Base-by-base conservation (phyloP, 2,113 vertebrate genomes). In the Bujurquina vittata region DNA sequence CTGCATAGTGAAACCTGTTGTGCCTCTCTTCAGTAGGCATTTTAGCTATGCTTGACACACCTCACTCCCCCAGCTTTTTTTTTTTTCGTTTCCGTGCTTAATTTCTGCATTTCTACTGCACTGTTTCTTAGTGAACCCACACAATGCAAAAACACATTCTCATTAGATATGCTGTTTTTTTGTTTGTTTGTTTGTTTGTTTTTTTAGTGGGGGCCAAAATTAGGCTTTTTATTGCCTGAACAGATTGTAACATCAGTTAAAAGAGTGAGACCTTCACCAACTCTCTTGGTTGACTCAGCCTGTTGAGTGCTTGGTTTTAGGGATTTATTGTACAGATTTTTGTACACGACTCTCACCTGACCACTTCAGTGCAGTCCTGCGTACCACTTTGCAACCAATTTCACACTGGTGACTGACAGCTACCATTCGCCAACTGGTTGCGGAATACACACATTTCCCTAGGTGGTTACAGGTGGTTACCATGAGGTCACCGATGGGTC, bases 1-100 rank as follows among this genome's bases (percentile, higher is more conserved):
- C 74, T 80, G 81, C 23, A 56, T 52, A 87, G 85, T 69, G 49
- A 84, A 80, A 87, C 58, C 49, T 54, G 69, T 26, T 17, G 73
- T 76, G 85, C 60, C 18, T 84, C 49, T 73, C 75, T 92, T 82
- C 29, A 86, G 72, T 67, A 79, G 73, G 85, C 89, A 90, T 90
- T 77, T 85, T 54, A 90, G 79, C 55, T 86, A 87, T 89, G 84
- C 61, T 43, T 18, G 6, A 54, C 57, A 29, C 55, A 54, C 15
- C 77, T 56, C 17, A 74, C 58, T 10, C 43, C 26, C 33, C 26
- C 8, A 12, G 12, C 3, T 22, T 62, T 33, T 79, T 63, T 59
- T 31, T 65, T 3, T n/a, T 76, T 1, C 15, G 20, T 43, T 83
- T 77, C 2, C 26, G 82, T 87, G 62, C 80, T 83, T 80, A 58